phyloP scores from a whole-genome alignment of 2,888 invertebrate genomes.

The Buathra laborator region DNA sequence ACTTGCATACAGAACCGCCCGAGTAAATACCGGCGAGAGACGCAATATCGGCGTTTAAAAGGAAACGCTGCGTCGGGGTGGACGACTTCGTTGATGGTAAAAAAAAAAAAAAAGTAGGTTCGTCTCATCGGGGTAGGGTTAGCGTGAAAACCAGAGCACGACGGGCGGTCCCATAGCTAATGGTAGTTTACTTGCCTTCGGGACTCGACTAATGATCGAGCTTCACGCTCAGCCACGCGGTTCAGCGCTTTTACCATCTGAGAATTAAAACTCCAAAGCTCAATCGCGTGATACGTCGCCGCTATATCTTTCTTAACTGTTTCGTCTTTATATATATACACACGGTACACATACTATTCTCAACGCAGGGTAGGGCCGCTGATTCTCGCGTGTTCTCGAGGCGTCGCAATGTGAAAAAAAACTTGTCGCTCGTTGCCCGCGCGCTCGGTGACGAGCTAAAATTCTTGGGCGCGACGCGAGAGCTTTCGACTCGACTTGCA shows the following conservation, averaged over 20 bases:
- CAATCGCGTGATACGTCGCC: slow-evolving; percentile 59
- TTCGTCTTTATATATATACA: not conserved
- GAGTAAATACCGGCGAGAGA: slow-evolving; percentile 30
- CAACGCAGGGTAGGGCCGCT: not conserved
- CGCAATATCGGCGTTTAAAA: slow-evolving; percentile 32
- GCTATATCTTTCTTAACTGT: slow-evolving; percentile 2
- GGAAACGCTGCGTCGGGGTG: not conserved
- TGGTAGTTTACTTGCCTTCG: slow-evolving; percentile 32
- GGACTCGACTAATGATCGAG: slow-evolving; percentile 51
- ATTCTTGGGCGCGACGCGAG: not conserved
- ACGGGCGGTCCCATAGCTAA: slow-evolving; percentile 47
- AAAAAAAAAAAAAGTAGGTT: slow-evolving; percentile 54
- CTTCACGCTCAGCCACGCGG: slow-evolving; percentile 61
- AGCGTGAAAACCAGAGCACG: slow-evolving; percentile 65
- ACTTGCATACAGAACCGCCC: slow-evolving; percentile 24
- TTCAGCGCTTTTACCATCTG: slow-evolving; percentile 52
- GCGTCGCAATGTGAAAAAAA: not conserved
- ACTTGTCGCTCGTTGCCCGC: slow-evolving; percentile 46
- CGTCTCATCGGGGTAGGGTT: slow-evolving; percentile 36
- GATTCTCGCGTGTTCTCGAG: slow-evolving; percentile 5
- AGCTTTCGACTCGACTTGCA: not conserved
- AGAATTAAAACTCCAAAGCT: slow-evolving; percentile 65
- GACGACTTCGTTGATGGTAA: slow-evolving; percentile 26
- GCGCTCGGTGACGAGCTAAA: not conserved
- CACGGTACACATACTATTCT: not conserved